Evolutionary conservation across 2,888 invertebrate species (phyloP), one percentile per base, ranked within the genome.

Genomic region (Andricus quercusramuli): DNA sequence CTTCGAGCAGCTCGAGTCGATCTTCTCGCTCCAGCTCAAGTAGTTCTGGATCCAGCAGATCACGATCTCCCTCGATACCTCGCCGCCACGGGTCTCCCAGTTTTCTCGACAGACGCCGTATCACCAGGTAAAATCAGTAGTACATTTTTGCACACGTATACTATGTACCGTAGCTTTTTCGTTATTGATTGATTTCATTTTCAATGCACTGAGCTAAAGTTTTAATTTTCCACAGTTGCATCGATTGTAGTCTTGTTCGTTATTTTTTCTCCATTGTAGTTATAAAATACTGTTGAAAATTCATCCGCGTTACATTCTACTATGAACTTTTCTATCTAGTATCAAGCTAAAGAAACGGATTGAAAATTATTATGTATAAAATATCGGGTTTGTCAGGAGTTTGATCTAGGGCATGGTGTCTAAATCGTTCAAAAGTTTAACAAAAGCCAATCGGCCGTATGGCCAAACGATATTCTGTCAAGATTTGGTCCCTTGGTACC

Each of bases 41-140:
- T 82, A 90, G 90, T 76, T 92, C 91, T 65, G 90, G 88, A 65
- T 90, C 90, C 29, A 93, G 92, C 87, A 94, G 95, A 85, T 96
- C 96, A 80, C 94, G 96, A 83, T 97, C 97, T 82, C 97, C 96
- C n/a, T 98, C 98, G 82, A 98, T 98, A 92, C 98, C 98, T 77
- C 94, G 98, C 80, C 95, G 98, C 83, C 96, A 97, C 88, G 98
- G 98, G 66, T 98, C 98, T 80, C 99, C 99, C 29, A 98, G 98
- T 93, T 98, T 98, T 93, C 94, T 98, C 83, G 98, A 98, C 93
- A 95, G 98, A 88, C 95, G 99, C 81, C 95, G 99, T 87, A 99
- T 99, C 90, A 99, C 99, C 88, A 99, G 98, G 98, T 99, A 96
- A 93, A 85, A 64, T 22, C 3, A 65, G 62, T 51, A 15, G 22